Conservation (phyloP, 2,888 invertebrate genomes). For the Andricus quercusramuli region DNA sequence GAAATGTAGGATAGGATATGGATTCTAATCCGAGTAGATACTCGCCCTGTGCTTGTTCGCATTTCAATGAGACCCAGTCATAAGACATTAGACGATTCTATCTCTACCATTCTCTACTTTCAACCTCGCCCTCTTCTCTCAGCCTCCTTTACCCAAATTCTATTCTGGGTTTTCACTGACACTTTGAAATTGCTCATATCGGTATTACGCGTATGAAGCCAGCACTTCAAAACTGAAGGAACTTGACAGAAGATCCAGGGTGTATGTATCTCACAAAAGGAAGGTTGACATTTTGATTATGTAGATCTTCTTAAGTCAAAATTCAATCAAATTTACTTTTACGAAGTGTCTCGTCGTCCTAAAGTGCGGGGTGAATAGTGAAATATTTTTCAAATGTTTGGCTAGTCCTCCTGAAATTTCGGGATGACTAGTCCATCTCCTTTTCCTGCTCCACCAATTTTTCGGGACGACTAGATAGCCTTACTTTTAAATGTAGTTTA, state of each 20-base stretch:
- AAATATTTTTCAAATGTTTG: too few relatives aligned
- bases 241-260: not conserved
- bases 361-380: too few relatives aligned
- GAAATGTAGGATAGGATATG: conserved; percentile 12
- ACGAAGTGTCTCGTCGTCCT: too few relatives aligned
- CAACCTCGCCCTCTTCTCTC: not conserved
- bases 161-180: not conserved
- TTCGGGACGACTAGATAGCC: too few relatives aligned
- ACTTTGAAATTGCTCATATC: not conserved
- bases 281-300: too few relatives aligned
- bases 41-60: conserved; percentile 32
- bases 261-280: not conserved
- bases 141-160: not conserved
- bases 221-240: not conserved
- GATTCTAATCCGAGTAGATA: conserved; percentile 37
- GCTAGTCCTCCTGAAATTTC: too few relatives aligned
- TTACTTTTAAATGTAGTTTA: too few relatives aligned
- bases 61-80: conserved; percentile 36
- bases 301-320: too few relatives aligned
- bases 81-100: conserved; percentile 33
- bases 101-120: conserved; percentile 16
- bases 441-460: too few relatives aligned
- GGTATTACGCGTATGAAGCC: not conserved
- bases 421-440: too few relatives aligned
- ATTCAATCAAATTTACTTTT: too few relatives aligned